phyloP scores from a whole-genome alignment of 2,113 vertebrate species.

The Noctilio leporinus region DNA sequence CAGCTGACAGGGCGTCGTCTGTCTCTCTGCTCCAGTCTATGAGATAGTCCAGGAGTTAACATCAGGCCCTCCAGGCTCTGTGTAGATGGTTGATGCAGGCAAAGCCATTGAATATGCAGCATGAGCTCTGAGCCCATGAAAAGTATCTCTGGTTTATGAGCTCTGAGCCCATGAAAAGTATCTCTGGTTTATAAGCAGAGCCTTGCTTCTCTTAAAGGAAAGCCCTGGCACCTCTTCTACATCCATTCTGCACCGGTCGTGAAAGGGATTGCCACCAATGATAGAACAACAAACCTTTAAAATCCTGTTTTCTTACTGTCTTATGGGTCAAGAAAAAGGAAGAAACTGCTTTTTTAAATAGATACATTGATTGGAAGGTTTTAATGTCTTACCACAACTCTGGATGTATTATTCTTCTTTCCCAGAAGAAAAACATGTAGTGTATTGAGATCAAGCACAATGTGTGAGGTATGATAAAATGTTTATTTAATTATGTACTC shows the following conservation, averaged over 20 bases:
- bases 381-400: not conserved
- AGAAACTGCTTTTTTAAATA: not conserved
- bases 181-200: not conserved
- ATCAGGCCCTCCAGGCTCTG: not conserved
- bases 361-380: not conserved
- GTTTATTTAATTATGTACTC: not conserved
- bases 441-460: not conserved
- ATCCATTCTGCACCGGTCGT: not conserved
- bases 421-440: not conserved
- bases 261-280: not conserved
- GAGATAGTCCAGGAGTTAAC: not conserved
- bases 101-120: not conserved
- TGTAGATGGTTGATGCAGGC: not conserved
- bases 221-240: not conserved
- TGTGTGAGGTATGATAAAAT: not conserved
- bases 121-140: not conserved
- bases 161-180: not conserved
- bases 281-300: not conserved
- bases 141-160: not conserved
- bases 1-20: fast-evolving
- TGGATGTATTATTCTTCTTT: not conserved
- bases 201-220: not conserved
- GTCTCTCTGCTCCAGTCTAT: not conserved
- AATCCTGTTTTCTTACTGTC: not conserved
- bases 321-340: not conserved